Percentiles rank a stretch among this genome's conserved stretches.
Conservation (phyloP, 2,797 vertebrate genomes). For the Dipus sagitta region DNA sequence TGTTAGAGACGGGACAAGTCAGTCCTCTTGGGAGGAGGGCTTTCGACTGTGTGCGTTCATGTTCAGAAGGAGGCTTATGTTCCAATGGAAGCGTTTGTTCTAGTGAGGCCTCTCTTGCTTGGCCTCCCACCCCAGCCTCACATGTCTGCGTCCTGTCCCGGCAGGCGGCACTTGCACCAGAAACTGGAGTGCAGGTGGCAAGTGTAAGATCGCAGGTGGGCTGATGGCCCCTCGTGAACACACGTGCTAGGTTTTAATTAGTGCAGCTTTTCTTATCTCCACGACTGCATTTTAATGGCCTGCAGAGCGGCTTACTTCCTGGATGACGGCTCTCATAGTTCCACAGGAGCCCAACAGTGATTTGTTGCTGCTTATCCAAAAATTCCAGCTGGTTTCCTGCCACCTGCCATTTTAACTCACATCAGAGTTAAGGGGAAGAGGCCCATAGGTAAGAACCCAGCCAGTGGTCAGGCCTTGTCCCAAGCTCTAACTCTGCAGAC, state of each 20-base stretch:
- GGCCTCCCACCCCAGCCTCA: neutral
- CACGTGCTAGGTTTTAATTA: slow-evolving; percentile 85
- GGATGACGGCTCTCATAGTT: slow-evolving; percentile 5
- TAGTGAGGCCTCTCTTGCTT: neutral
- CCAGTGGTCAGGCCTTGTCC: neutral
- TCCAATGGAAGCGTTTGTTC: neutral
- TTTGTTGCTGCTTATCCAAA: slow-evolving; percentile 59
- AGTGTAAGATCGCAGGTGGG: slow-evolving; percentile 82
- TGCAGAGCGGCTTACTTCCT: slow-evolving; percentile 64
- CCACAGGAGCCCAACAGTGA: neutral
- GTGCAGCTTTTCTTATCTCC: slow-evolving; percentile 86
- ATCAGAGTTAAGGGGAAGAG: slow-evolving; percentile 19
- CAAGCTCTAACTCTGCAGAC: neutral
- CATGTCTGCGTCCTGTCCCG: slow-evolving; percentile 51
- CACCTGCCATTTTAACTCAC: slow-evolving; percentile 25
- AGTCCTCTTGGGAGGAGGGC: neutral
- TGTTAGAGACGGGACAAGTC: neutral
- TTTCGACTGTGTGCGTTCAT: slow-evolving; percentile 24
- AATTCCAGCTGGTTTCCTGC: slow-evolving; percentile 24
- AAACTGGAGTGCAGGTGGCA: slow-evolving; percentile 72
- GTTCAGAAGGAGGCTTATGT: slow-evolving; percentile 3
- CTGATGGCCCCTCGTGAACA: slow-evolving; percentile 81
- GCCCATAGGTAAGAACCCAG: neutral
- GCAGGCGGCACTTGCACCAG: slow-evolving; percentile 54
- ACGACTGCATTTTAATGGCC: slow-evolving; percentile 85